Conservation (phyloP, 2,888 invertebrate species). For the Melipona bicolor region DNA sequence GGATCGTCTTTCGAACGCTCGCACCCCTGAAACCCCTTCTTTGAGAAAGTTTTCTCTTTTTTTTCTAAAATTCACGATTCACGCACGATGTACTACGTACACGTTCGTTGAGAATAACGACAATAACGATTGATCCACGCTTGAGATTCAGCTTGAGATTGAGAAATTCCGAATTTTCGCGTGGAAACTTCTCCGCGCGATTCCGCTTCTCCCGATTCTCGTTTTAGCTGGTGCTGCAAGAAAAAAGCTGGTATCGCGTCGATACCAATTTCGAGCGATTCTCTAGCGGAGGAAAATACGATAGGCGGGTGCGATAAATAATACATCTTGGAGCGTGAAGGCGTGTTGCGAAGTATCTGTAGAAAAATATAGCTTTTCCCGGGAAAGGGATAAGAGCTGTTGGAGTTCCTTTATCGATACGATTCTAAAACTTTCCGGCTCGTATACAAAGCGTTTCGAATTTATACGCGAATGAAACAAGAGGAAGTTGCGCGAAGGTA, state of each 20-base stretch:
- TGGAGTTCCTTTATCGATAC: slow-evolving; percentile 61
- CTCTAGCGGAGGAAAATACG: slow-evolving; percentile 62
- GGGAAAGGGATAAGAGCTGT: slow-evolving; percentile 56
- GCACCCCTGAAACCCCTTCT: no score
- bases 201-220: slow-evolving; percentile 1
- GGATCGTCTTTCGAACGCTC: slow-evolving; percentile 2
- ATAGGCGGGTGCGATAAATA: slow-evolving; percentile 74
- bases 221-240: slow-evolving; percentile 10
- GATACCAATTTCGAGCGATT: slow-evolving; percentile 23
- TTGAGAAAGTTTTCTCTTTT: background rate
- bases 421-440: slow-evolving; percentile 36
- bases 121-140: slow-evolving; percentile 17
- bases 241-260: slow-evolving; percentile 34
- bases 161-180: background rate
- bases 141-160: no score
- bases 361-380: slow-evolving; percentile 60
- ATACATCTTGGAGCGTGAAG: slow-evolving; percentile 68
- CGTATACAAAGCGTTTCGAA: background rate
- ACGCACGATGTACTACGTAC: background rate
- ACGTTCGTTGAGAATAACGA: background rate
- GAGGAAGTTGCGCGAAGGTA: slow-evolving; percentile 12
- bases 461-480: background rate
- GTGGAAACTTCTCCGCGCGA: slow-evolving; percentile 6
- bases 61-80: background rate
- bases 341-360: slow-evolving; percentile 56